Conservation (phyloP, 2,113 vertebrate genomes). For the Microtus ochrogaster region DNA sequence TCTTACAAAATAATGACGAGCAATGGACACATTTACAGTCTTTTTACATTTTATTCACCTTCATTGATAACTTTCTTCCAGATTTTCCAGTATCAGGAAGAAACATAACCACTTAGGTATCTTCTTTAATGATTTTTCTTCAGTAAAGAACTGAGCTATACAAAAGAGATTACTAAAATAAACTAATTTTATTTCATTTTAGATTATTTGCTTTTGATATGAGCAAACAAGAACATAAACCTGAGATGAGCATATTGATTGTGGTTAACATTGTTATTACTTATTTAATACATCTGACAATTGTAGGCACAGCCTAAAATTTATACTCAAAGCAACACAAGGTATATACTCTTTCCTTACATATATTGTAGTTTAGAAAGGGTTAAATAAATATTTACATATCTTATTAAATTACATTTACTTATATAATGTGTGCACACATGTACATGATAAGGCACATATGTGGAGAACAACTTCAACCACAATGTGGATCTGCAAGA, state of each 20-base stretch:
- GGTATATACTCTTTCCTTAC: background rate
- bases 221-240: background rate
- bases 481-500: background rate
- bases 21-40: background rate
- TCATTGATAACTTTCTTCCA: background rate
- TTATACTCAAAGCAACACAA: background rate
- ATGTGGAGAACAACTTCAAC: background rate
- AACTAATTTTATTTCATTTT: slow-evolving; percentile 11
- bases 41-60: background rate
- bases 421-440: background rate
- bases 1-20: background rate
- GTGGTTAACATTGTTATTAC: background rate
- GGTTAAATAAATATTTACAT: background rate
- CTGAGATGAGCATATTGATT: background rate
- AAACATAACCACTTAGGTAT: background rate
- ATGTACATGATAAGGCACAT: background rate
- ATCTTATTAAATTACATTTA: background rate
- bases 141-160: background rate
- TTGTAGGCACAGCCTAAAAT: slow-evolving; percentile 14
- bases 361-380: background rate
- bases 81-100: background rate
- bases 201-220: background rate
- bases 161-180: background rate
- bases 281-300: background rate
- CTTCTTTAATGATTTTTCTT: background rate